Evolutionary conservation across 2,113 vertebrate species (phyloP).

Genomic region (Brachionichthys hirsutus): DNA sequence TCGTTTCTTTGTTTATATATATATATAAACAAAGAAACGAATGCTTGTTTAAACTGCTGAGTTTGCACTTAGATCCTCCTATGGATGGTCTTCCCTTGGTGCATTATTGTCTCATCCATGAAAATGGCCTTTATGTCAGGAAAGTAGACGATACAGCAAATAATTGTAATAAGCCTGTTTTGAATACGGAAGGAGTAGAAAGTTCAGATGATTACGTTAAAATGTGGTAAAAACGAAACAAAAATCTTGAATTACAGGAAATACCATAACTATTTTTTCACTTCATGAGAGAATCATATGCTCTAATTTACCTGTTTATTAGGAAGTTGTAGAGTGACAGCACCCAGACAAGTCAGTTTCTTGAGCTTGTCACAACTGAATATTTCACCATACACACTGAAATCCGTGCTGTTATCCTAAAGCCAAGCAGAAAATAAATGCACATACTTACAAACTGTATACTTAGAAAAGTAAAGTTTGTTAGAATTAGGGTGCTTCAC

Average conservation of each 20-base stretch:
- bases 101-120: too few species aligned
- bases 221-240: too few species aligned
- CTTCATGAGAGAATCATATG: neutral
- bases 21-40: neutral
- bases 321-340: conserved; percentile 71
- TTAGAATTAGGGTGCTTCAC: conserved; percentile 59
- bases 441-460: neutral
- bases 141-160: too few species aligned
- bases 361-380: conserved; percentile 77
- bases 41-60: too few species aligned
- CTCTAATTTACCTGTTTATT: conserved; percentile 74
- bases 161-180: too few species aligned
- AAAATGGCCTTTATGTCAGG: too few species aligned
- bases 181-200: too few species aligned
- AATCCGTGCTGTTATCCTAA: conserved; percentile 67
- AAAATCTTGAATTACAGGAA: too few species aligned
- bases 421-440: conserved; percentile 13
- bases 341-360: conserved; percentile 82
- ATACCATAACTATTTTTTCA: neutral
- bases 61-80: too few species aligned
- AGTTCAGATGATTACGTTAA: too few species aligned
- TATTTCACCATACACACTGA: conserved; percentile 69
- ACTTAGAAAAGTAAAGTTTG: neutral
- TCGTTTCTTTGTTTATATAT: too few species aligned
- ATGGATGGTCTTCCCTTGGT: too few species aligned